phyloP scores from a whole-genome alignment of 2,797 vertebrate species.

The Betta splendens region DNA sequence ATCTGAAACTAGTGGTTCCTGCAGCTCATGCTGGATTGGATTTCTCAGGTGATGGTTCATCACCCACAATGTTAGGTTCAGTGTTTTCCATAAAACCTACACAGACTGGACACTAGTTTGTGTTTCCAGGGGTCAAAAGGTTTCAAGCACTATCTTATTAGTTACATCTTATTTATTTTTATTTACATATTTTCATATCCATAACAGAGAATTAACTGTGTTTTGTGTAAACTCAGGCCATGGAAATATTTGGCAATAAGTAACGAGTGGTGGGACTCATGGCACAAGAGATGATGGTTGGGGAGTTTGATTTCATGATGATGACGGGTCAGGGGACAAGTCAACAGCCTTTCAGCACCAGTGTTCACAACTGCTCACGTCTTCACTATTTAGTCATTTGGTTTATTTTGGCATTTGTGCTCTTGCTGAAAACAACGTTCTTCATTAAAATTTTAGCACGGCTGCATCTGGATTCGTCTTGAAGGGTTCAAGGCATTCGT shows the following conservation, averaged over 20 bases:
- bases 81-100: constrained; percentile 18
- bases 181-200: constrained; percentile 78
- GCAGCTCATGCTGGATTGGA: constrained; percentile 3
- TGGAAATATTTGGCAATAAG: constrained; percentile 84
- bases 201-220: constrained; percentile 56
- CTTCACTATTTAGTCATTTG: constrained; percentile 43
- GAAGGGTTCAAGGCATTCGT: constrained; percentile 47
- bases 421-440: constrained; percentile 41
- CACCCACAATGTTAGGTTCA: constrained; percentile 11
- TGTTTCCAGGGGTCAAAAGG: constrained; percentile 28
- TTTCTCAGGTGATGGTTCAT: no score
- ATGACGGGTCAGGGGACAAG: constrained; percentile 29
- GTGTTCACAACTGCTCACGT: constrained; percentile 54
- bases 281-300: constrained; percentile 66
- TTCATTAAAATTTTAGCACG: constrained; percentile 25
- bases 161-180: constrained; percentile 58
- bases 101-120: constrained; percentile 24
- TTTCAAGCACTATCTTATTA: constrained; percentile 47
- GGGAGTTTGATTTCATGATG: constrained; percentile 8
- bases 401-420: constrained; percentile 63
- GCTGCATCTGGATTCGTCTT: constrained; percentile 23
- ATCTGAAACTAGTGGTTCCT: constrained; percentile 16
- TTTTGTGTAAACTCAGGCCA: constrained; percentile 70
- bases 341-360: constrained; percentile 29
- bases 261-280: constrained; percentile 63